phyloP scores from a whole-genome alignment of 2,888 invertebrate species.

The Mimas tiliae region DNA sequence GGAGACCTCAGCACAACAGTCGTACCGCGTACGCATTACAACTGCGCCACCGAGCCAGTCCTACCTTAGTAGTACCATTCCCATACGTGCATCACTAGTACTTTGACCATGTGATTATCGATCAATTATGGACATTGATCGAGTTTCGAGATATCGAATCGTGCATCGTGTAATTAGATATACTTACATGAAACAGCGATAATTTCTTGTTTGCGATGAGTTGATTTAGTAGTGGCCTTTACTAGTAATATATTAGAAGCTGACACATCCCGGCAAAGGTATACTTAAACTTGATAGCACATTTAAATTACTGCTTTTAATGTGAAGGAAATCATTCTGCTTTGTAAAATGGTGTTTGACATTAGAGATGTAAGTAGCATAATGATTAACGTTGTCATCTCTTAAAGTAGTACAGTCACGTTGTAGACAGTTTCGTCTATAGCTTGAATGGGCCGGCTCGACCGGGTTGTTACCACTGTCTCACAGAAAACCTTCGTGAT shows the following conservation, averaged over 20 bases:
- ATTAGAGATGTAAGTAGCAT: conserved; percentile 1
- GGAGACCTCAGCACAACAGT: no score
- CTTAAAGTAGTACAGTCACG: no score
- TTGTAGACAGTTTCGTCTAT: no score
- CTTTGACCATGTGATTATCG: conserved; percentile 5
- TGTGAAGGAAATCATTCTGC: conserved; percentile 8
- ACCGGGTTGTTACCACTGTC: no score
- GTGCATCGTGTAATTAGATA: conserved; percentile 15
- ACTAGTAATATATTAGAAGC: conserved; percentile 5
- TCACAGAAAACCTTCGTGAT: no score
- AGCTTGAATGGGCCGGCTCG: no score
- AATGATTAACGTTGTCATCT: neutral
- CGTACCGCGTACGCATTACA: no score
- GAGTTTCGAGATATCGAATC: conserved; percentile 7
- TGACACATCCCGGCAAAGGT: neutral
- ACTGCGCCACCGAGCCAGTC: no score
- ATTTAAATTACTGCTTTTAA: conserved; percentile 9
- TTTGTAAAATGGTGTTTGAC: conserved; percentile 12
- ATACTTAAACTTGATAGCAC: neutral
- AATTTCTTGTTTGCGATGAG: conserved; percentile 22
- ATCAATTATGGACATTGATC: conserved; percentile 15
- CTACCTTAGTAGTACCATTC: no score
- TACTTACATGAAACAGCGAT: conserved; percentile 25
- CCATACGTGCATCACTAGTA: neutral
- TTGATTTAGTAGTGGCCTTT: conserved; percentile 15